These are phyloP conservation scores for Osmoderma eremita DNA, from an alignment of 2,888 invertebrate genomes.

Conservation along the genomic window DNA sequence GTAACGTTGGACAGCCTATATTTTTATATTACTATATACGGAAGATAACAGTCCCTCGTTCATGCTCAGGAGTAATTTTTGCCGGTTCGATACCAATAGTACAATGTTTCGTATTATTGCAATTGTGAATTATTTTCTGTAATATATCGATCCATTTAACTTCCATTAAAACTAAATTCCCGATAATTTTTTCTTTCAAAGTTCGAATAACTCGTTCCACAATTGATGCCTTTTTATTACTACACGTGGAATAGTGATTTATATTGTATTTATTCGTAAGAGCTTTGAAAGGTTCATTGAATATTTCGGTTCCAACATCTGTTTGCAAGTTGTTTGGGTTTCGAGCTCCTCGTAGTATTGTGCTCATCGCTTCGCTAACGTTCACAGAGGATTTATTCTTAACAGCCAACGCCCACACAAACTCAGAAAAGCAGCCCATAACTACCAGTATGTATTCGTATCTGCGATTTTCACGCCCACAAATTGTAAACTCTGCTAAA, in stretches of 20 bases:
- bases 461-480: constrained; percentile 54
- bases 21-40: no score
- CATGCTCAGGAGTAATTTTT: no score
- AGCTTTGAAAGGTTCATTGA: constrained; percentile 48
- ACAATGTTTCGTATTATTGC: no score
- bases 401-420: no score
- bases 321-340: constrained; percentile 52
- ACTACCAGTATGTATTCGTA: constrained; percentile 56
- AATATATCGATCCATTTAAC: constrained; percentile 47
- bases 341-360: constrained; percentile 39
- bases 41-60: no score
- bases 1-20: no score
- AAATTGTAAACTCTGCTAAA: constrained; percentile 40
- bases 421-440: constrained; percentile 61
- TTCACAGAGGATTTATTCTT: no score
- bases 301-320: constrained; percentile 55
- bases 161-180: constrained; percentile 49
- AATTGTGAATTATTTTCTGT: no score
- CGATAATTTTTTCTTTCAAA: constrained; percentile 47
- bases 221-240: constrained; percentile 46
- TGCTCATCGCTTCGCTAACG: constrained; percentile 44
- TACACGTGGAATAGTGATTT: constrained; percentile 49
- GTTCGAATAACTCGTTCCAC: constrained; percentile 39
- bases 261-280: constrained; percentile 50
- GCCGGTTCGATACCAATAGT: no score